Evolutionary conservation across 1,140 invertebrate genomes (phyloP), one percentile per base, ranked within the genome.

Genomic region (Xylocopa sonorina): DNA sequence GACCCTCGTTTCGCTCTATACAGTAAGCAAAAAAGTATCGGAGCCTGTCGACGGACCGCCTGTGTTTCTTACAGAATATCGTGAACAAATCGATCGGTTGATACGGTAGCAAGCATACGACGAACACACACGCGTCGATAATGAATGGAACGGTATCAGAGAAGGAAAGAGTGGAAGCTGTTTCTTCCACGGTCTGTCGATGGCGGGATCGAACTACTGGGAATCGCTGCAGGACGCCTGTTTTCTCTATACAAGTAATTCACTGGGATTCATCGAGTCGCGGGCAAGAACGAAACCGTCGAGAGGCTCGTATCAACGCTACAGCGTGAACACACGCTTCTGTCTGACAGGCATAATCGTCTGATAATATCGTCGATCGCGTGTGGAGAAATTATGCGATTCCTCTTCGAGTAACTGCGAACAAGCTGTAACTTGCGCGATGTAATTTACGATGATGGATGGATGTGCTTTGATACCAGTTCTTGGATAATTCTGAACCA

Each of bases 301-400:
- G 43, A 21, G 43, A 12, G 7, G 38, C 24, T 18, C 18, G 38
- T 51, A 76, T 46, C n/a, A 68, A 76, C 55, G 60, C 32, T 34
- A 38, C 29, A 24, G 50, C 73, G 73, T 76, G 73, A 76, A 76
- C 57, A 67, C 62, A 76, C 63, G 74, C 63, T 68, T 76, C 74
- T 76, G 74, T 76, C 68, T 76, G 74, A 76, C 74, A 76, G 74
- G 63, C 55, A 48, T 76, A 68, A 76, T n/a, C 32, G 41, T 55
- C 21, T 32, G 63, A 68, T 68, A 68, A 43, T 67, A 76, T 76
- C 63, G 38, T 38, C 41, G 63, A 76, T 76, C 74, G 51, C 27
- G 41, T 38, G 29, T 29, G 32, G 41, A 58, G 21, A 43, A 57
- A 71, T 29, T 81, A 66, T 34, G 60, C 29, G 64, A 62, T 76